Conservation (phyloP, 2,113 vertebrate species). For the Chaetops frenatus region DNA sequence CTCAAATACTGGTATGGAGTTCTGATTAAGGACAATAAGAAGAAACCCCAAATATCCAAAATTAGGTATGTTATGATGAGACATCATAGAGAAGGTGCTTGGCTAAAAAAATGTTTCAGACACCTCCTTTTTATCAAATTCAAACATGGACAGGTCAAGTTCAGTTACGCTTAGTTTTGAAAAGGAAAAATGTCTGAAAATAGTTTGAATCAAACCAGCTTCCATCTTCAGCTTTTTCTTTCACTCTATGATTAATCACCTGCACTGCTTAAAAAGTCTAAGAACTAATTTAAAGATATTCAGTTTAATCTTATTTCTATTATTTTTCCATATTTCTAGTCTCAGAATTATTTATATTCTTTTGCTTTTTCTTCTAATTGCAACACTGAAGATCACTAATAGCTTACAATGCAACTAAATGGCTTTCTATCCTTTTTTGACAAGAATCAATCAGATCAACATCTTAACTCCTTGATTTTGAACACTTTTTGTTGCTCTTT, state of each 20-base stretch:
- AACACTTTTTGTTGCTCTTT: background rate
- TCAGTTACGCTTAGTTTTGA: background rate
- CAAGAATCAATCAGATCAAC: background rate
- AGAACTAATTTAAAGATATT: background rate
- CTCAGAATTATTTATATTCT: background rate
- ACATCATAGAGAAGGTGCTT: accelerated
- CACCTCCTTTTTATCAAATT: background rate
- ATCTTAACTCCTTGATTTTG: background rate
- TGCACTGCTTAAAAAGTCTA: background rate
- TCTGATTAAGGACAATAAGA: background rate
- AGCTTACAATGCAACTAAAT: background rate
- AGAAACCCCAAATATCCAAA: background rate
- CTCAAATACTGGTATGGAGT: background rate
- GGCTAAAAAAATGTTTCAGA: background rate
- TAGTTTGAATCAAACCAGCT: background rate
- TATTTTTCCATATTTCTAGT: background rate
- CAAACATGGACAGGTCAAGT: background rate
- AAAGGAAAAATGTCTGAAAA: background rate
- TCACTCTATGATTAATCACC: background rate
- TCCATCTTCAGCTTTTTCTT: background rate
- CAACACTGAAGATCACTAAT: background rate
- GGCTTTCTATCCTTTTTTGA: background rate
- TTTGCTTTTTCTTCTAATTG: background rate
- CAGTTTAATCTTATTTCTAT: background rate
- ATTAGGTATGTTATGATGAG: background rate